Evolutionary conservation across 2,888 invertebrate species (phyloP), one percentile per base, ranked within the genome.

Genomic region (Catocala sponsa): DNA sequence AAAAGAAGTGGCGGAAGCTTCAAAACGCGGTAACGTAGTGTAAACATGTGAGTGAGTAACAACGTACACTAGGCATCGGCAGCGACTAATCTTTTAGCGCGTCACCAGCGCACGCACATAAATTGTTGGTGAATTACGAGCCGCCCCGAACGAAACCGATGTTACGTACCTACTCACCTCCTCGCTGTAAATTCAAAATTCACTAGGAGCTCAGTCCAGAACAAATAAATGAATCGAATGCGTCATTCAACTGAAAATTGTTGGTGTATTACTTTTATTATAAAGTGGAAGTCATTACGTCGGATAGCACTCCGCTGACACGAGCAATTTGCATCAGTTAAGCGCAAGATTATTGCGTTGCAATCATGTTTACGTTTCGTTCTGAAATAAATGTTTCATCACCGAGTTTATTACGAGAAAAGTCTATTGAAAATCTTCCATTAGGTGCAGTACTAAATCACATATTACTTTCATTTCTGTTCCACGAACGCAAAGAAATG

Each of bases 81-180:
- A 75, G 79, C 82, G 83, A 90, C 90, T 92, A 93, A 94, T 93
- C 91, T 92, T 88, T 93, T 92, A 93, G 82, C 86, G 80, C 88
- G 90, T 92, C 91, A 89, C 81, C 89, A 83, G 89, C 90, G 91
- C 92, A 92, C 91, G 92, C 92, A 92, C 92, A 93, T 94, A 92
- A 93, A 93, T 93, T 84, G 81, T 77, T 69, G 74, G 78, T 89
- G 89, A 92, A 83, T 90, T 91, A 92, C 90, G 89, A 85, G 74
- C 82, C 75, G 76, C 82, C 83, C 85, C 81, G 78, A 88, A 82
- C 82, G 83, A 83, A 81, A 66, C 81, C 83, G 85, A 87, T 84
- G 84, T 79, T 77, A 71, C 81, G 68, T 79, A 84, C n/a, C n/a
- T n/a, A n/a, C 84, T 85, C 83, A 86, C 87, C 85, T 86, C 66